Evolutionary conservation across 2,888 invertebrate species (phyloP), one percentile per base, ranked within the genome.

Genomic region (Allolobophora icterica): DNA sequence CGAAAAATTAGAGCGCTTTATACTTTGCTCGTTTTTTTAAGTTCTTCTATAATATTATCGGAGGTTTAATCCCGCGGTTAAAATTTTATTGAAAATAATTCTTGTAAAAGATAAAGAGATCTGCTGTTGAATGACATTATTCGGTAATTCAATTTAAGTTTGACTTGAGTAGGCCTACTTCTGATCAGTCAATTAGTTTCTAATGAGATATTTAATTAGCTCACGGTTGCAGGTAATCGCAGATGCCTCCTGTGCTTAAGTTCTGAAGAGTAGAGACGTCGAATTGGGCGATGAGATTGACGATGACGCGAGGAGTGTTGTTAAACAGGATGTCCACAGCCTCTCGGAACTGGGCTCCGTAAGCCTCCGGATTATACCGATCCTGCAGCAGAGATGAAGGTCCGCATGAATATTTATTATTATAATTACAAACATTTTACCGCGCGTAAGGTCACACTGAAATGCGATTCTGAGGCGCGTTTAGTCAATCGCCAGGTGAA

Each of bases 201-300:
- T n/a, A 30, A n/a, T 30, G 5, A 71, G 71, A 71, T n/a, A 30
- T 71, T 5, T n/a, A 71, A n/a, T 71, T 11, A 71, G 8, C n/a
- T 71, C 92, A 94, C 94, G 89, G 90, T 42, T 94, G 94, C 8
- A 94, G 93, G 17, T 93, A 89, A 84, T 91, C 93, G 91, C 95
- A 95, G 90, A 94, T 92, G 45, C 93, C 91, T 71, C 92, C 92
- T 83, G 89, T 92, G 89, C 92, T 92, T 83, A 93, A 89, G 52
- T 93, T 92, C n/a, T 93, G 92, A 13, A 94, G 92, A 83, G 94
- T 93, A 42, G 94, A 93, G 91, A 95, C 93, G 91, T 95, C 94
- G 11, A 95, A 93, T 35, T 95, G 93, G 90, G 94, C 93, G 5
- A 95, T 94, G 42, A 95, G 92, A 91, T 95, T 95, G 52, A 95